Base-by-base conservation (phyloP, 2,888 invertebrate species). In the Leucophenga montana region DNA sequence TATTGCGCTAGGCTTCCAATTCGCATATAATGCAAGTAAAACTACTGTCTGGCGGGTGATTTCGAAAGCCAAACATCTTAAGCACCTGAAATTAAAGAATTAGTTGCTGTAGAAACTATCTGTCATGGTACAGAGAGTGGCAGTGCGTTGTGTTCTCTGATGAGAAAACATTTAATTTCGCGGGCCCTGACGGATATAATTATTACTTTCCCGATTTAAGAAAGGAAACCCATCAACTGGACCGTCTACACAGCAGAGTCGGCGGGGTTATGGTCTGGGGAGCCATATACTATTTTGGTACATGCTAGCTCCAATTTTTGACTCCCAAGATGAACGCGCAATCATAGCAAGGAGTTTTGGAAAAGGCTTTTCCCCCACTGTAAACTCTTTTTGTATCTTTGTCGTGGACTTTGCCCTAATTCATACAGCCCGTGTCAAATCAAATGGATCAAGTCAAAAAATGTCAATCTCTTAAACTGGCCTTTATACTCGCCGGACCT, bases 301-400 rank as follows among this genome's bases (percentile, higher is more conserved):
- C 61, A 3, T 61, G 59, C 22, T 46, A 68, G 16, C 61, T 68
- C 27, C 50, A 68, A 61, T 68, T 68, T 62, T 54, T 33, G 33
- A 33, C 33, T 33, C 33, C 33, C 33, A 33, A 33, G 33, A 33
- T 33, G 33, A 33, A 33, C 33, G 8, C 33, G 33, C 33, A 33
- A 33, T 33, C 33, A 33, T 33, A 33, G 4, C 3, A 33, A 33
- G 33, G 8, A 33, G 33, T 33, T 33, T 33, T 33, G 33, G 33
- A 33, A 33, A 33, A 33, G 33, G 33, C 33, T 33, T 33, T 33
- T 33, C 33, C 33, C 8, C 33, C 33, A 33, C 33, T 33, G 8
- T 3, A 61, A 62, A 68, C 11, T 13, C 50, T n/a, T 61, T 64
- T 68, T 62, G 53, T 61, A 54, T 33, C 33, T 53, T 53, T 62